Percentiles rank a stretch among this genome's conserved stretches.
These are phyloP conservation scores for Muschampia plurimacula DNA, from an alignment of 2,888 invertebrate genomes.

Conservation along the genomic window DNA sequence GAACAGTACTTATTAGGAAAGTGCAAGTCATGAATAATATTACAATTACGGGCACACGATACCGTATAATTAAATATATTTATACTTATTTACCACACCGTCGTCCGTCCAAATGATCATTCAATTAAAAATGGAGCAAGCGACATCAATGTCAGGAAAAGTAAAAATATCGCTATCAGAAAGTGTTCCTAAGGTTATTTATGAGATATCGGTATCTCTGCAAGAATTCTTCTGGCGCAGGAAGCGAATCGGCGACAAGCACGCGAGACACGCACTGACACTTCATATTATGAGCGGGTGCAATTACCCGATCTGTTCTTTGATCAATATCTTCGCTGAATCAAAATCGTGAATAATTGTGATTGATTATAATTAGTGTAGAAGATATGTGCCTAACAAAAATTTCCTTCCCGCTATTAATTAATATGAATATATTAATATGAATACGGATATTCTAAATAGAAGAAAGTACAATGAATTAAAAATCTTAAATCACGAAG, in stretches of 20 bases:
- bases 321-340: constrained; percentile 8
- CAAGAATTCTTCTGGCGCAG: constrained; percentile 51
- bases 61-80: background rate
- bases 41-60: background rate
- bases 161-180: constrained; percentile 37
- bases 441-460: too few relatives aligned
- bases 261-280: constrained; percentile 40
- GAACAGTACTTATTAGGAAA: too few relatives aligned
- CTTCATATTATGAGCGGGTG: constrained; percentile 33
- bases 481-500: background rate
- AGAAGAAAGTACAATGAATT: too few relatives aligned
- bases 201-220: constrained; percentile 47
- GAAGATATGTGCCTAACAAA: background rate
- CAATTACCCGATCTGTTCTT: constrained; percentile 31
- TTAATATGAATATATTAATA: too few relatives aligned
- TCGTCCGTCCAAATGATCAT: background rate
- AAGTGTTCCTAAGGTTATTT: constrained; percentile 47
- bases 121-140: background rate
- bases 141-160: constrained; percentile 14
- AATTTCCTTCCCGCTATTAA: background rate
- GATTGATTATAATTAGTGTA: background rate
- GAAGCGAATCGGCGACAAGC: constrained; percentile 52
- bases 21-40: too few relatives aligned
- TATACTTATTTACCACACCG: too few relatives aligned
- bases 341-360: background rate